These are phyloP conservation scores for Pycnomerus fuliginosus DNA, from an alignment of 2,888 invertebrate genomes.

Conservation along the genomic window DNA sequence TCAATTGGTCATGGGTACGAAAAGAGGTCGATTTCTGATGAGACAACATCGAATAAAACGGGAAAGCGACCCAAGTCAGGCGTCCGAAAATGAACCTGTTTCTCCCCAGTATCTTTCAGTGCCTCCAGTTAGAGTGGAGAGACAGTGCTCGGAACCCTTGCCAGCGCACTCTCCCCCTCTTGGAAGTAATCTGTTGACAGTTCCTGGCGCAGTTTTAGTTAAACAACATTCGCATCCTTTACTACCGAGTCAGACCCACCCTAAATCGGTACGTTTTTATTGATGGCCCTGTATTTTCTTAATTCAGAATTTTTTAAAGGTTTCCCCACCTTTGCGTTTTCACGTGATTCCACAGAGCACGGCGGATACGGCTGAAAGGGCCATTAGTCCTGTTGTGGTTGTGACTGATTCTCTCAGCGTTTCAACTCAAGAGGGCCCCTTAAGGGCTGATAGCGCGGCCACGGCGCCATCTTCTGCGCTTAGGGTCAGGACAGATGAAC, in stretches of 20 bases:
- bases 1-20: conserved; percentile 52
- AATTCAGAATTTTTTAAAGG: conserved; percentile 1
- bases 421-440: conserved; percentile 38
- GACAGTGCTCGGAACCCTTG: conserved; percentile 63
- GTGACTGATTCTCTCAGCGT: conserved; percentile 48
- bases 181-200: conserved; percentile 57
- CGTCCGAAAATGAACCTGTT: conserved; percentile 50
- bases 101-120: conserved; percentile 52
- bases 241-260: conserved; percentile 58
- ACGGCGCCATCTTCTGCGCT: conserved; percentile 37
- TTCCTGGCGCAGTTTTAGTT: conserved; percentile 60
- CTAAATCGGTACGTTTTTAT: conserved; percentile 28
- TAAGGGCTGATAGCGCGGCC: conserved; percentile 37
- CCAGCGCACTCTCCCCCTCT: conserved; percentile 56
- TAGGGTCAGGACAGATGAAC: conserved; percentile 60
- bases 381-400: conserved; percentile 49
- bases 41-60: conserved; percentile 68
- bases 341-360: conserved; percentile 32
- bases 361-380: conserved; percentile 37
- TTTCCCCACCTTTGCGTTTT: conserved; percentile 38
- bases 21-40: conserved; percentile 64
- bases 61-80: conserved; percentile 58
- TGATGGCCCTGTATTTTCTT: background rate
- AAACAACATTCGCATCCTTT: conserved; percentile 70
- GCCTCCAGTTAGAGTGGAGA: conserved; percentile 57